Percentiles rank a stretch among this genome's conserved stretches.
These are phyloP conservation scores for Thomomys bottae DNA, from an alignment of 2,113 vertebrate genomes.

Conservation along the genomic window DNA sequence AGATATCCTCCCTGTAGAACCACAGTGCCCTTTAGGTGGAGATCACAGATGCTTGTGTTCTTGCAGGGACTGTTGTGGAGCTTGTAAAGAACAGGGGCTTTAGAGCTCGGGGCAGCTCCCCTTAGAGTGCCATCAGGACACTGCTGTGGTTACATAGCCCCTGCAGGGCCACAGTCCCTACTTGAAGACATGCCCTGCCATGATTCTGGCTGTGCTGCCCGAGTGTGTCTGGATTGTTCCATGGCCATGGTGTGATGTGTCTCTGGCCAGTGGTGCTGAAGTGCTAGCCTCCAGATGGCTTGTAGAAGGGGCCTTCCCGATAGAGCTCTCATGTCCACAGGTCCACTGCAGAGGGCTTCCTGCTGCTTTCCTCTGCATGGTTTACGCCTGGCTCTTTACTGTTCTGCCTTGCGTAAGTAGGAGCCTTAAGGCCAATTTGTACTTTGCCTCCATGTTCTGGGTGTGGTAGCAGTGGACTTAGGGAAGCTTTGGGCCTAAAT, in stretches of 20 bases:
- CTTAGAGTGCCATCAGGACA: fast-evolving
- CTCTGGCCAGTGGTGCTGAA: background rate
- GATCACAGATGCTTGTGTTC: too few relatives aligned
- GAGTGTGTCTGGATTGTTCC: background rate
- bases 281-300: background rate
- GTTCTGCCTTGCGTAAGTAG: fast-evolving
- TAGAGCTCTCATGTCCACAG: fast-evolving
- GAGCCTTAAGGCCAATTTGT: background rate
- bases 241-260: fast-evolving
- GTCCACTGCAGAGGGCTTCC: background rate
- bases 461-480: fast-evolving
- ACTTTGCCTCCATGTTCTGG: background rate
- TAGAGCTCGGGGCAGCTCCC: background rate
- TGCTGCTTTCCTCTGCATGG: fast-evolving
- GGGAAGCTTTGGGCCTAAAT: background rate
- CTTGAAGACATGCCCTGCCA: background rate
- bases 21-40: background rate
- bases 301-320: fast-evolving
- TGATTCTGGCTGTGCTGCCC: fast-evolving
- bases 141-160: fast-evolving
- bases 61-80: fast-evolving
- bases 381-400: too few relatives aligned
- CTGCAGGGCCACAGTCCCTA: background rate
- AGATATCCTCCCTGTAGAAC: background rate
- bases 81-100: background rate